Percentiles rank a stretch among this genome's conserved stretches.
phyloP scores from a whole-genome alignment of 2,113 vertebrate genomes.

The Sapajus apella region DNA sequence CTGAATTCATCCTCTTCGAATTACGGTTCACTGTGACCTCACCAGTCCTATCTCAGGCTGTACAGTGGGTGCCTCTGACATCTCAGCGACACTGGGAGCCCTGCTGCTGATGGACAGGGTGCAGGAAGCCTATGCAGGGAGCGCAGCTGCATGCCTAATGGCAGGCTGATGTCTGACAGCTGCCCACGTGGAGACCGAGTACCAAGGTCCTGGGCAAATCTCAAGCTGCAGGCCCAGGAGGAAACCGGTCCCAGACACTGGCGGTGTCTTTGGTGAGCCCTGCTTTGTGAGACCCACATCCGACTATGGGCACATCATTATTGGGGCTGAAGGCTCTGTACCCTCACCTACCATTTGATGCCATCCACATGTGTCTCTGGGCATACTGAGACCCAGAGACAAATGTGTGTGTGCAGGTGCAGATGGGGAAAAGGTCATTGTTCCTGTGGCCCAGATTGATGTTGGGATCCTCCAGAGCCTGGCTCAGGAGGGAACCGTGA shows the following conservation, averaged over 20 bases:
- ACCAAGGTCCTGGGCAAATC: background rate
- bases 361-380: background rate
- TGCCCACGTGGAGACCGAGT: background rate
- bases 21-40: background rate
- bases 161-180: background rate
- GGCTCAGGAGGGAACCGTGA: background rate
- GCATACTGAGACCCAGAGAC: background rate
- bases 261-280: background rate
- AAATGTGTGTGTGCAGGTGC: too few relatives aligned
- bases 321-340: background rate
- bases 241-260: background rate
- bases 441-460: background rate
- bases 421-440: background rate
- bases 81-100: background rate
- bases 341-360: background rate
- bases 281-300: background rate
- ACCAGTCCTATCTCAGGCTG: background rate
- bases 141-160: too few relatives aligned
- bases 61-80: background rate
- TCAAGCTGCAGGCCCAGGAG: background rate
- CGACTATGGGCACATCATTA: background rate
- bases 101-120: background rate
- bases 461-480: background rate
- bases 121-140: background rate
- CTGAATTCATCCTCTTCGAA: background rate